These are phyloP conservation scores for Pocillopora meandrina DNA, from an alignment of 92 coral and sea anemone species.

Conservation along the genomic window DNA sequence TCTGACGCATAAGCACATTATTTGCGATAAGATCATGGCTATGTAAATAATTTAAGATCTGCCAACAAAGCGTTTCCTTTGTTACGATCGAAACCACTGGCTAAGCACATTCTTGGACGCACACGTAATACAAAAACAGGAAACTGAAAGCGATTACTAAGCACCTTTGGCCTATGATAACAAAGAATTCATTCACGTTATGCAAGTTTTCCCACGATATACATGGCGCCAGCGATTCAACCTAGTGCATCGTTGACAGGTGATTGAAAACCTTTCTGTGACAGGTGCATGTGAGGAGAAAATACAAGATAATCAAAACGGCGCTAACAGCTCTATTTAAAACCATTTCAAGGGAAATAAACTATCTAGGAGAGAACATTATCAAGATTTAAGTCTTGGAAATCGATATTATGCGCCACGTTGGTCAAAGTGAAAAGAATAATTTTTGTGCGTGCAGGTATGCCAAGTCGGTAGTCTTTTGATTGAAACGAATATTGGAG, in stretches of 20 bases:
- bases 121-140: not conserved
- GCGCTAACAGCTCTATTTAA: not conserved
- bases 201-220: not conserved
- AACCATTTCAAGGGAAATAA: not conserved
- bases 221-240: slow-evolving; percentile 1
- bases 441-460: slow-evolving; percentile 10
- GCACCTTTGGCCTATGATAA: not conserved
- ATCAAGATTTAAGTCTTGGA: too few species aligned
- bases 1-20: slow-evolving; percentile 28
- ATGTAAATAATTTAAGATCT: slow-evolving; percentile 1
- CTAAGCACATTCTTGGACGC: slow-evolving; percentile 15
- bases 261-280: not conserved
- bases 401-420: not conserved
- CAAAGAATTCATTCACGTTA: not conserved
- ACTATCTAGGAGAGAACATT: not conserved
- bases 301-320: not conserved
- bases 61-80: slow-evolving; percentile 10
- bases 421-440: not conserved
- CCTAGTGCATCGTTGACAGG: slow-evolving; percentile 8
- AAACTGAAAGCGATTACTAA: slow-evolving; percentile 8
- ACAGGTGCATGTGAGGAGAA: slow-evolving; percentile 43
- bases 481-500: not conserved
- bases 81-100: slow-evolving; percentile 21
- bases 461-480: not conserved
- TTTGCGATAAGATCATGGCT: not conserved